Base-by-base conservation (phyloP, 2,888 invertebrate genomes). In the Conistra vaccinii region DNA sequence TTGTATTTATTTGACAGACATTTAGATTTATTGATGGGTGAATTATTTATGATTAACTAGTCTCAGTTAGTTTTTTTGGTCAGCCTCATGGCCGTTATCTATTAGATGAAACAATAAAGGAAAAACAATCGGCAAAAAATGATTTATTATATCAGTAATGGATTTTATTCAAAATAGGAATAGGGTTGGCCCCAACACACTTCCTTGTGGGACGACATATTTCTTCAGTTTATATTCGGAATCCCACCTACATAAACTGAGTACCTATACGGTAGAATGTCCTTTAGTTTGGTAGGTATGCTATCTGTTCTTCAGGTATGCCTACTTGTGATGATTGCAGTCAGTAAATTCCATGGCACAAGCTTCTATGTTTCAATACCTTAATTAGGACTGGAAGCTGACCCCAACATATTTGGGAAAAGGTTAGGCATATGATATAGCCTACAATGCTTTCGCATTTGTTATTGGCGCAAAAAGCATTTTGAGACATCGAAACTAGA, bases 161-260 rank as follows among this genome's bases (percentile, higher is more conserved):
- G 42, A 42, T 12, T 42, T 42, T 9, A 42, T 32, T 12, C 2
- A 45, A 20, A 45, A 39, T 42, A 29, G 17, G 45, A 48, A 71
- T 10, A 71, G 45, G 57, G 26, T 58, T 72, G 71, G 26, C 26
- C 71, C 23, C 2, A 45, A 48, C 3, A 35, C 23, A 58, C 57
- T 58, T 72, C 57, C 45, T 57, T 57, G 29, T 29, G 9, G 9
- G 23, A 26, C 32, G 5, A 26, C 57, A 14, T 32, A 6, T 69
- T 48, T 42, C 14, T 14, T 42, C 14, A 3, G 42, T 14, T 4
- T 42, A 42, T 42, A 42, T 42, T 42, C 45, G 45, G 17, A 45
- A 45, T 45, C 45, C 14, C 14, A 14, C 42, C 5, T 45, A 17
- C 17, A 45, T 45, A 45, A 45, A 45, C 17, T 45, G 17, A 45